A percentile compares a stretch with the other conserved stretches of the same genome.
These are phyloP conservation scores for Lasioglossum vierecki DNA, from an alignment of 2,888 invertebrate genomes.

Conservation along the genomic window DNA sequence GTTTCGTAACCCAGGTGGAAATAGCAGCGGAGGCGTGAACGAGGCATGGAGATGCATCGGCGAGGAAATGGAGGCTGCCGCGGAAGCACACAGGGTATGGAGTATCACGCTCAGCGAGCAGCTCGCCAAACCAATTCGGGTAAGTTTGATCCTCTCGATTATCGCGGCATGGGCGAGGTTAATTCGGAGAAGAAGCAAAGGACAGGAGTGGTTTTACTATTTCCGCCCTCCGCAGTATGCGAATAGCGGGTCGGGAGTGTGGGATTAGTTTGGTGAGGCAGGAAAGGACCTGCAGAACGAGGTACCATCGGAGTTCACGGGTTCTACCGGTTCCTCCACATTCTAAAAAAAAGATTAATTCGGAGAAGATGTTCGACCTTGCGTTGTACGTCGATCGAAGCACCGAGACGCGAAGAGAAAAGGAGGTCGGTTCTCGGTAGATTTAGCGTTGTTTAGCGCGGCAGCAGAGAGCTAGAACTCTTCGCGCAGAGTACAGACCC, in stretches of 20 bases:
- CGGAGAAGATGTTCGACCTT: not conserved
- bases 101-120: conserved; percentile 93
- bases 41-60: conserved; percentile 97
- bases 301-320: no score
- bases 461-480: not conserved
- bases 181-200: not conserved
- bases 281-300: no score
- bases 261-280: no score
- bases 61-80: conserved; percentile 95
- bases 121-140: conserved; percentile 94
- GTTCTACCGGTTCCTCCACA: no score
- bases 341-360: no score
- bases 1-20: conserved; percentile 84
- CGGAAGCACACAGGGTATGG: conserved; percentile 94
- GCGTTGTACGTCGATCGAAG: not conserved
- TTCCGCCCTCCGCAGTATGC: no score
- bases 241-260: no score
- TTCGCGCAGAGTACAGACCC: not conserved
- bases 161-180: not conserved
- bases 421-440: not conserved
- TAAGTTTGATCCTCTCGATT: conserved; percentile 78
- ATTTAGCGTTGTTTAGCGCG: no score
- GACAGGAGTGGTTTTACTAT: no score
- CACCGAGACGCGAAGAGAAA: not conserved
- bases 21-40: conserved; percentile 91